Percentiles rank a stretch among this genome's conserved stretches.
phyloP scores from a whole-genome alignment of 2,888 invertebrate species.

The Hydrotaea cyrtoneurina region DNA sequence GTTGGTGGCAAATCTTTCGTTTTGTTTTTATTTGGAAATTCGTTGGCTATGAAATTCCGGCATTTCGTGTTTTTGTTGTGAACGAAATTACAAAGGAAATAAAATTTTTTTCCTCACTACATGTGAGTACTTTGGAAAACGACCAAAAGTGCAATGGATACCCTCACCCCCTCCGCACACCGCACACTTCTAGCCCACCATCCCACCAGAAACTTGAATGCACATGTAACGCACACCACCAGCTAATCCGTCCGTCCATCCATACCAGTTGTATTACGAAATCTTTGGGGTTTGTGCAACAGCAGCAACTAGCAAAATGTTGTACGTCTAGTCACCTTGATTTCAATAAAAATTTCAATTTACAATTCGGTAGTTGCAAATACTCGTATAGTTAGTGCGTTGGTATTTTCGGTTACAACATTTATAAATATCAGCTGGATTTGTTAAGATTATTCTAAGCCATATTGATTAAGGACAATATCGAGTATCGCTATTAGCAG shows the following conservation, averaged over 20 bases:
- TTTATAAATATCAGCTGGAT: background rate
- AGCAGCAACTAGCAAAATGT: background rate
- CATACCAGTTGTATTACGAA: background rate
- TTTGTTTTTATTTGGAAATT: constrained; percentile 45
- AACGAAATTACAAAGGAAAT: background rate
- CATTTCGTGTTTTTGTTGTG: constrained; percentile 32
- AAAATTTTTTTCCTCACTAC: background rate
- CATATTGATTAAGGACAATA: no score
- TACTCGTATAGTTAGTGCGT: background rate
- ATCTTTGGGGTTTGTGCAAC: background rate
- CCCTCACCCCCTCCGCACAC: no score
- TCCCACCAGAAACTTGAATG: no score
- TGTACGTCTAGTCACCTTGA: constrained; percentile 15
- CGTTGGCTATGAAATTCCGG: constrained; percentile 49
- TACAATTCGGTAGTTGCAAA: background rate
- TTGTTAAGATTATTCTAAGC: no score
- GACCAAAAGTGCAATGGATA: no score
- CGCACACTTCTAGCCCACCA: no score
- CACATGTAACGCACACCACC: background rate
- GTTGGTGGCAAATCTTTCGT: background rate
- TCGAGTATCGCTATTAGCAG: no score
- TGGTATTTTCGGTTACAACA: background rate
- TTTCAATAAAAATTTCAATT: constrained; percentile 16
- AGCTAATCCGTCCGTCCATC: background rate
- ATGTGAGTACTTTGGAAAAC: no score